These are phyloP conservation scores for Germaria angustata DNA, from an alignment of 2,888 invertebrate genomes.

Conservation along the genomic window DNA sequence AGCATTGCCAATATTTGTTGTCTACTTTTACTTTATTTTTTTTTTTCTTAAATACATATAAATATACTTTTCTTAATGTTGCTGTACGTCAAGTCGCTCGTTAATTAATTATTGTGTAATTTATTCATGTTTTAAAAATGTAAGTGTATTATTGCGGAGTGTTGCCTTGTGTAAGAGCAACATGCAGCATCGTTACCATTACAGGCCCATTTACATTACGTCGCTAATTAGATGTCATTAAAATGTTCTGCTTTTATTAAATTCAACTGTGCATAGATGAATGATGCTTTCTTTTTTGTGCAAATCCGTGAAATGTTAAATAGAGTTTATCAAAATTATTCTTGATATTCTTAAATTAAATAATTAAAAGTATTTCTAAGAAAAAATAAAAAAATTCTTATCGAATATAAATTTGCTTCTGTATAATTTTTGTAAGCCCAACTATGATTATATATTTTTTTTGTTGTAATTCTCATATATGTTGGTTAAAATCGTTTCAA, in stretches of 20 bases:
- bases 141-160: background rate
- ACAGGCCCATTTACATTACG: slow-evolving; percentile 59
- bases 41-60: background rate
- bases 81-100: slow-evolving; percentile 46
- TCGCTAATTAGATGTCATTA: slow-evolving; percentile 64
- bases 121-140: slow-evolving; percentile 36
- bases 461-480: no score
- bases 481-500: no score
- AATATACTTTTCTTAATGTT: background rate
- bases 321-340: no score
- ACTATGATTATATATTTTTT: no score
- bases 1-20: slow-evolving; percentile 68
- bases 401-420: no score
- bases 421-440: no score
- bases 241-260: slow-evolving; percentile 61
- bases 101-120: slow-evolving; percentile 65
- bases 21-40: background rate
- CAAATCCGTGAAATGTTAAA: background rate
- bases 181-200: background rate
- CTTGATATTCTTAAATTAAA: no score
- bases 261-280: slow-evolving; percentile 53
- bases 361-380: no score
- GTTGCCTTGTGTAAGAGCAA: background rate
- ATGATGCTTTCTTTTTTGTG: background rate
- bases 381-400: no score